Base-by-base conservation (phyloP, 2,113 vertebrate genomes). In the Scortum barcoo region DNA sequence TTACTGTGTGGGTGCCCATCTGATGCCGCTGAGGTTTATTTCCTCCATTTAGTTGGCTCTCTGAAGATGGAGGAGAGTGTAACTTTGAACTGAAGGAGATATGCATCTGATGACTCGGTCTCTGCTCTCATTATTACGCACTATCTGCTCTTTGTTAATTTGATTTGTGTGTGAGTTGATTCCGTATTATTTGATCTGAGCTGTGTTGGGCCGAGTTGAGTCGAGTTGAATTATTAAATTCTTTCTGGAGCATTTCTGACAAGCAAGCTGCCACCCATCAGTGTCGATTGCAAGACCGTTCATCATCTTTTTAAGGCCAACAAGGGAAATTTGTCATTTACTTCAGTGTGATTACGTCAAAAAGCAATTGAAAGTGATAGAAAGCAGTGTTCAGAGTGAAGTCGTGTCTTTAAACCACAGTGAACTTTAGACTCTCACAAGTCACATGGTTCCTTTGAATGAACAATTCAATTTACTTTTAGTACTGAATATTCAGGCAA, bases 121-220 rank as follows among this genome's bases (percentile, higher is more conserved):
- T 78, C 72, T 81, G 63, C 63, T 77, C 67, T 88, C 85, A 85
- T 88, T 73, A 83, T 83, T 51, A 65, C 54, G 12, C 44, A 0
- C 66, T 86, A 77, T 80, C 78, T 84, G 46, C 38, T 42, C 33
- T 69, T 67, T 72, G 73, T 72, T 90, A 83, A 88, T 86, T 38
- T 26, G 26, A 91, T 93, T 89, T 85, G 68, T 63, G 66, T 71
- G 36, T 2, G 87, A 85, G 72, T 30, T 73, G 69, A 72, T 70
- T 80, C 40, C 26, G 14, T 72, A 68, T 81, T 72, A 88, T 78
- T 82, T 81, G 56, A 76, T 85, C 57, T 72, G 38, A 81, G 61
- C 26, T 40, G 36, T 81, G 44, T 67, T 78, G 51, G 36, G 48
- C 51, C 19, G 57, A 83, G 74, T 83, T 19, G 57, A 83, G 74